These are phyloP conservation scores for Amorpha juglandis DNA, from an alignment of 2,888 invertebrate genomes.

Conservation along the genomic window DNA sequence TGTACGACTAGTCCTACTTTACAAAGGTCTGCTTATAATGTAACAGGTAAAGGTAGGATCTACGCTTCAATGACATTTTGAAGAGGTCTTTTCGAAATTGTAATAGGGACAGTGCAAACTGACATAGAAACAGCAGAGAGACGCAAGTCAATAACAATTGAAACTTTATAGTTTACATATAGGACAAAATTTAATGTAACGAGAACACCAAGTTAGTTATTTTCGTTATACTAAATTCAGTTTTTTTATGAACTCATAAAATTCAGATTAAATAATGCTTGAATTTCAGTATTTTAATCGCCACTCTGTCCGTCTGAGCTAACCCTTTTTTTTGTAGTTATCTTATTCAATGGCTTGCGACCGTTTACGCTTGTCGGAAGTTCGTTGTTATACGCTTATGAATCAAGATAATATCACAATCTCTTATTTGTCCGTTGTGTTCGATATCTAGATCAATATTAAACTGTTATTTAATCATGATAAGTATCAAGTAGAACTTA, in stretches of 20 bases:
- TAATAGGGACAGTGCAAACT: background rate
- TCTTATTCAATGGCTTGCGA: constrained; percentile 21
- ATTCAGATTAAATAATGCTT: background rate
- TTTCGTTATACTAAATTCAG: no score
- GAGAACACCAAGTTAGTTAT: no score
- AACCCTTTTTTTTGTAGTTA: constrained; percentile 1
- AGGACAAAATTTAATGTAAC: no score
- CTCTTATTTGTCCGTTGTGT: constrained; percentile 1
- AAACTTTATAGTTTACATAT: background rate
- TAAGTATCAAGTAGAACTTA: background rate
- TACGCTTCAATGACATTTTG: constrained; percentile 30
- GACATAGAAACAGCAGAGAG: background rate
- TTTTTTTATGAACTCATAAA: no score
- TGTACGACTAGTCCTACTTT: background rate
- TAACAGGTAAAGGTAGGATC: constrained; percentile 41
- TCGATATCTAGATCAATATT: constrained; percentile 1
- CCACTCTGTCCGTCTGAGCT: background rate
- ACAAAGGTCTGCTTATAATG: constrained; percentile 4
- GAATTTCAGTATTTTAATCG: background rate
- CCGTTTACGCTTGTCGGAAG: constrained; percentile 13
- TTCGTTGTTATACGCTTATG: background rate
- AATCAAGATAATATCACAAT: constrained; percentile 7
- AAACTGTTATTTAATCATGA: background rate
- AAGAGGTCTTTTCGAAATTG: constrained; percentile 16
- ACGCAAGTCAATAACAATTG: background rate